Percentiles rank a stretch among this genome's conserved stretches.
phyloP scores from a whole-genome alignment of 2,888 invertebrate species.

The Dryobota labecula region DNA sequence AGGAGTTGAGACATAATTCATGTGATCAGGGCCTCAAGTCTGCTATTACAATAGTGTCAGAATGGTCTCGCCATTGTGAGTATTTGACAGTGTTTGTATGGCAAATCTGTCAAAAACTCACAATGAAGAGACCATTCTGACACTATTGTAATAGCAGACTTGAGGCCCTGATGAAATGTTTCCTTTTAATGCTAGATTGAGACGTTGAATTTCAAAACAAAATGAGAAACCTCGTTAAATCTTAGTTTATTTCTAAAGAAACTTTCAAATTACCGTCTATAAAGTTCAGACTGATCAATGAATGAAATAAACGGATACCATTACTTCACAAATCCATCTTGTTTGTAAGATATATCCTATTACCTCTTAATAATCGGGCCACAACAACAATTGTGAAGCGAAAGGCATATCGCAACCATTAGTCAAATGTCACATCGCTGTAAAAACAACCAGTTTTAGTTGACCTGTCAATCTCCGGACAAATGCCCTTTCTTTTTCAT shows the following conservation, averaged over 20 bases:
- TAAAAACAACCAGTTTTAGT: conserved; percentile 27
- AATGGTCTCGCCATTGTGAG: too few species aligned
- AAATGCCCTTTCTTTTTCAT: neutral
- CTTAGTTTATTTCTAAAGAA: neutral
- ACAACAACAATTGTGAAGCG: conserved; percentile 60
- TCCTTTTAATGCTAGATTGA: too few species aligned
- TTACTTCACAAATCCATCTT: conserved; percentile 42
- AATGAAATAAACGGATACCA: conserved; percentile 3
- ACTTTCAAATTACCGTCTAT: neutral
- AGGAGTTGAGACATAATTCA: too few species aligned
- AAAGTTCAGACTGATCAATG: conserved; percentile 9
- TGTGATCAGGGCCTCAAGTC: too few species aligned
- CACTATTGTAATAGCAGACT: too few species aligned
- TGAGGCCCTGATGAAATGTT: too few species aligned
- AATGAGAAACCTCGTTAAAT: too few species aligned
- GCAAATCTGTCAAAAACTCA: too few species aligned
- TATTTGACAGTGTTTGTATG: too few species aligned
- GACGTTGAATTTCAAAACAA: too few species aligned
- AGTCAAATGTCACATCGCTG: conserved; percentile 68
- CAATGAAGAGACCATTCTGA: too few species aligned
- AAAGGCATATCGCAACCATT: conserved; percentile 68
- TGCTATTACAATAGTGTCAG: too few species aligned
- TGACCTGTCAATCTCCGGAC: conserved; percentile 14
- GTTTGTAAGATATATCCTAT: conserved; percentile 43
- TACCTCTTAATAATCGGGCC: conserved; percentile 57